Evolutionary conservation across 1,140 invertebrate genomes (phyloP), one percentile per base, ranked within the genome.

Genomic region (Panagrolaimus sp.): DNA sequence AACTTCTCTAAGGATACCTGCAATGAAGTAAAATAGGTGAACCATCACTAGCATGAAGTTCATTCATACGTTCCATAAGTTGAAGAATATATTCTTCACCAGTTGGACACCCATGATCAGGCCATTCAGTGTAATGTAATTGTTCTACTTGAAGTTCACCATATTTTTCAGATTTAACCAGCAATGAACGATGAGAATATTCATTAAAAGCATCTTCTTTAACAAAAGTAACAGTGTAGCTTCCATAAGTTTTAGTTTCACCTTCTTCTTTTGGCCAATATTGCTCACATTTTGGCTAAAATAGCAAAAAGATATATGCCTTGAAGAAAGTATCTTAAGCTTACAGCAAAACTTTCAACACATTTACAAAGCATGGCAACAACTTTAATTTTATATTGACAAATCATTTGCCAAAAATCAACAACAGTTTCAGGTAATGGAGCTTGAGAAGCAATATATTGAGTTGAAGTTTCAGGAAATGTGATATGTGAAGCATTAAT

Each of bases 321-420:
- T 16, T 66, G 13, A 20, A 9, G 5, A n/a, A 48, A 48, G 13
- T 31, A 25, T 47, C 66, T 5, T 53, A 46, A 66, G 47, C 66
- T 64, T 43, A 67, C 66, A 25, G 46, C n/a, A 20, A 51, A 69
- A 38, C 57, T 69, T 66, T 69, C 67, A n/a, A 69, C 67, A 31
- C 27, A 38, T 42, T 69, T 69, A 31, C 67, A 69, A 42, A 69
- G 67, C 67, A 69, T 69, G 7, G 27, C 61, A 42, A 69, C 63
- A 7, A 69, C 67, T 47, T 48, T 63, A 23, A 69, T 66, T 38
- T 66, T 46, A 16, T 64, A 46, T 27, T 69, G 67, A 14, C 67
- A 65, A 27, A 69, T 69, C 67, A 69, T 69, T 27, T 69, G 67
- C 67, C 67, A 69, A 31, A 69, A 69, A 53, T 69, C 67, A 14